Base-by-base conservation (phyloP, 2,113 vertebrate species). In the Meles meles region DNA sequence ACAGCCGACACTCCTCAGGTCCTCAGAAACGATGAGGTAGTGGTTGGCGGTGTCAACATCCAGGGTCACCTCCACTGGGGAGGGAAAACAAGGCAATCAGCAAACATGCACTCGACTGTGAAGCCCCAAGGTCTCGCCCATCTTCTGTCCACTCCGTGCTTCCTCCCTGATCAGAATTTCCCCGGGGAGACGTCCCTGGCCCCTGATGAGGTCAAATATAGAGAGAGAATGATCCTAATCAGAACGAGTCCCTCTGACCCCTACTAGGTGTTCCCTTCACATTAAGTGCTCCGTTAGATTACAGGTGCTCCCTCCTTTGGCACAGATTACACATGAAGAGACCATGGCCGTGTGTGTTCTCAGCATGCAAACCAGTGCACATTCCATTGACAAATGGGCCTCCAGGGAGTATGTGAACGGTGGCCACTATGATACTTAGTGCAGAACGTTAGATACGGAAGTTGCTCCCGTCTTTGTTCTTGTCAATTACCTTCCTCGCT, bases 71-170 rank as follows among this genome's bases (percentile, higher is more conserved):
- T 76, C 55, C 55, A 85, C 91, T 91, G 79, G 11, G 65, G 59
- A 9, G 49, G 2, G 67, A 18, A 93, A 39, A 1, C 42, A 49
- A 25, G 20, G 0, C 44, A 29, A 11, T 77, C 29, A 95, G 85
- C 44, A 65, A 18, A n/a, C 15, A 17, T 2, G 27, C 31, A 2
- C 7, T 0, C 0, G 3, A 4, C 52, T 18, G 17, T 1, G 52
- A 18, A 55, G 44, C 37, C 29, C n/a, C 52, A 13, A 3, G 0
- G 3, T 9, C 20, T 82, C 34, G 5, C 6, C 80, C 52, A 2
- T 9, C 5, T 6, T 20, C 42, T 29, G 6, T 6, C 0, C 20
- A 23, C 7, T 31, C 15, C n/a, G 10, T 31, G 21, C 39, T 47
- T 37, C 17, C 69, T 39, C 42, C 42, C 31, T 47, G 47, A 61